phyloP scores from a whole-genome alignment of 1,140 invertebrate species.

The Polypedilum pembai region DNA sequence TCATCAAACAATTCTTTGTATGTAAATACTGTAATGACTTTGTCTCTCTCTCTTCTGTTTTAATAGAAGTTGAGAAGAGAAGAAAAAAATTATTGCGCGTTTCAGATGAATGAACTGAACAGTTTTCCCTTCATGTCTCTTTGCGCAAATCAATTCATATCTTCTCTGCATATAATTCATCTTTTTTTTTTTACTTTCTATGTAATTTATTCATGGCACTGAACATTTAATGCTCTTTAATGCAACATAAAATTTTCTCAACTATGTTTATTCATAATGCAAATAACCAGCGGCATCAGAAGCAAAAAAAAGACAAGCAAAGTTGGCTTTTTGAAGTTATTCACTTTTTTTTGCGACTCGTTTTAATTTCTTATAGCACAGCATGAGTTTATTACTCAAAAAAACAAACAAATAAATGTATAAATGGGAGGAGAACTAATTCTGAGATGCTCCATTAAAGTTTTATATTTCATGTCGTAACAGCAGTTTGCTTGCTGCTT shows the following conservation, averaged over 20 bases:
- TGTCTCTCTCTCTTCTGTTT: too few species aligned
- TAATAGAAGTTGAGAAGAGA: background rate
- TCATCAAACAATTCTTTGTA: background rate
- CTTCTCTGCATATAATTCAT: background rate
- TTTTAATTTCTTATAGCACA: constrained; percentile 2
- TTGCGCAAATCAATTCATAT: background rate
- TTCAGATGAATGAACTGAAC: background rate
- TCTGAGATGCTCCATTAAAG: constrained; percentile 23
- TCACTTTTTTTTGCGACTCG: background rate
- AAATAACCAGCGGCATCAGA: background rate
- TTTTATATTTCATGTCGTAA: background rate
- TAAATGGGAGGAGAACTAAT: background rate
- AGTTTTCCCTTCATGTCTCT: background rate
- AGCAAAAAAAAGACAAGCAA: background rate
- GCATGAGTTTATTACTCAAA: constrained; percentile 15
- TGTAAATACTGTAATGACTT: background rate
- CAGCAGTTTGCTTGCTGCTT: too few species aligned
- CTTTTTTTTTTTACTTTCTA: background rate
- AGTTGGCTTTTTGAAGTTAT: background rate
- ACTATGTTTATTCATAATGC: background rate
- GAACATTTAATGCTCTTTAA: background rate
- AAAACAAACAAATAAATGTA: background rate
- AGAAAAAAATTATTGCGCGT: background rate
- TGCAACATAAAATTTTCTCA: background rate
- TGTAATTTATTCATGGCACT: constrained; percentile 10